Conservation (phyloP, 2,113 vertebrate genomes). For the Pitta sordida region DNA sequence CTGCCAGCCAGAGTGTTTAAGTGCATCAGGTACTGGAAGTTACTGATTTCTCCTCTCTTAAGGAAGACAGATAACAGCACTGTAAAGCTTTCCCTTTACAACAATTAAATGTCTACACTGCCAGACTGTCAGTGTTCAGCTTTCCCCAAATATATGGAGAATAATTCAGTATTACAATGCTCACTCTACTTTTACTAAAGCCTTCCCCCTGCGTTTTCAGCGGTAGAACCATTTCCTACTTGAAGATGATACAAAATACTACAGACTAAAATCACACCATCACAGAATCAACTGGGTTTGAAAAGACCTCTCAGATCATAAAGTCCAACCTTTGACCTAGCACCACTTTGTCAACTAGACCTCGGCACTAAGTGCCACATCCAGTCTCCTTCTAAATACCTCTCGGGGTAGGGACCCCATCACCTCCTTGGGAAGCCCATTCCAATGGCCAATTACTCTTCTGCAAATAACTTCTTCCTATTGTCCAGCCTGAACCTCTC, state of each 20-base stretch:
- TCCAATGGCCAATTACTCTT: too few relatives aligned
- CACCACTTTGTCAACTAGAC: too few relatives aligned
- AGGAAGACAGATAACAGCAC: conserved; percentile 44
- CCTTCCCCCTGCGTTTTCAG: background rate
- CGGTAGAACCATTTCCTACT: background rate
- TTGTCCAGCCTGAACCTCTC: too few relatives aligned
- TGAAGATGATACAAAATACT: background rate
- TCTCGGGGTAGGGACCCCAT: too few relatives aligned
- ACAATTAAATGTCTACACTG: background rate
- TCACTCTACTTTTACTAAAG: background rate
- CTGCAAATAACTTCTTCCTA: too few relatives aligned
- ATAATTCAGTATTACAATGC: background rate
- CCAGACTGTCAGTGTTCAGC: background rate
- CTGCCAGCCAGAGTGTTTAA: conserved; percentile 95
- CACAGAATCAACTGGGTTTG: too few relatives aligned
- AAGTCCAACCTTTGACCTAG: too few relatives aligned
- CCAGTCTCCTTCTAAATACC: too few relatives aligned
- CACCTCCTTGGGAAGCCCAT: too few relatives aligned
- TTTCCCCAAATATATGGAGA: background rate
- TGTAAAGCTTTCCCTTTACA: background rate
- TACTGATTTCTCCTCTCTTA: conserved; percentile 98
- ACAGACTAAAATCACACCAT: background rate
- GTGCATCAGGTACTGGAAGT: conserved; percentile 99
- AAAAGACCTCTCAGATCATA: too few relatives aligned
- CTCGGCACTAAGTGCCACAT: too few relatives aligned